Conservation (phyloP, 2,888 invertebrate species). For the Ornithoptera alexandrae region DNA sequence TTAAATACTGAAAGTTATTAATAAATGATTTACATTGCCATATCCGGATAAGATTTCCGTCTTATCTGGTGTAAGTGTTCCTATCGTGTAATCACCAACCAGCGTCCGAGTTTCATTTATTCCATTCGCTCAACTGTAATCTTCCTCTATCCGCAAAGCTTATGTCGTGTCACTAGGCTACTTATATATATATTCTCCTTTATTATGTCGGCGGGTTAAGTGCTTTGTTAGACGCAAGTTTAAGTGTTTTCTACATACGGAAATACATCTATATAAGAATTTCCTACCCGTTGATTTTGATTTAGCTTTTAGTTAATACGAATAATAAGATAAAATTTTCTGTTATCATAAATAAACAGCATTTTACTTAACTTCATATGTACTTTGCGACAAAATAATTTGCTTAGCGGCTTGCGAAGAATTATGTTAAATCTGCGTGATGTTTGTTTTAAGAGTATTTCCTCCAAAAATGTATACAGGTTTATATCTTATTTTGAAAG, state of each 20-base stretch:
- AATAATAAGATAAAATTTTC: neutral
- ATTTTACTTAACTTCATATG: no score
- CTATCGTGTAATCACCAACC: slow-evolving; percentile 33
- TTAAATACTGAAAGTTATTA: neutral
- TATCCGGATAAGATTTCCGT: slow-evolving; percentile 2
- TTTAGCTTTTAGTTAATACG: neutral
- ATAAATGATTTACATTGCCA: neutral
- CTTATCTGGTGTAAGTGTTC: slow-evolving; percentile 6
- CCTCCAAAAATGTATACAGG: no score
- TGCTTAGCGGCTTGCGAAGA: no score
- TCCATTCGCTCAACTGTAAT: slow-evolving; percentile 34
- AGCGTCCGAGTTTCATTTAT: slow-evolving; percentile 36
- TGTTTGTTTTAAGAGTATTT: no score
- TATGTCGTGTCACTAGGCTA: slow-evolving; percentile 33
- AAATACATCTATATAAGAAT: neutral
- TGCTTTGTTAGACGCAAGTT: slow-evolving; percentile 23
- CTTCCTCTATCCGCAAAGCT: slow-evolving; percentile 34
- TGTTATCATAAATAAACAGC: no score
- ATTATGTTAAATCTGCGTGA: no score
- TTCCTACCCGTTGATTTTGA: neutral
- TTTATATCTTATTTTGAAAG: no score
- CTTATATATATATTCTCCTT: slow-evolving; percentile 32
- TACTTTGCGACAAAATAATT: no score
- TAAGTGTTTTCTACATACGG: slow-evolving; percentile 21
- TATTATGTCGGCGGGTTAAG: slow-evolving; percentile 28